Evolutionary conservation across 2,797 vertebrate species (phyloP).

Genomic region (Danio aesculapii): DNA sequence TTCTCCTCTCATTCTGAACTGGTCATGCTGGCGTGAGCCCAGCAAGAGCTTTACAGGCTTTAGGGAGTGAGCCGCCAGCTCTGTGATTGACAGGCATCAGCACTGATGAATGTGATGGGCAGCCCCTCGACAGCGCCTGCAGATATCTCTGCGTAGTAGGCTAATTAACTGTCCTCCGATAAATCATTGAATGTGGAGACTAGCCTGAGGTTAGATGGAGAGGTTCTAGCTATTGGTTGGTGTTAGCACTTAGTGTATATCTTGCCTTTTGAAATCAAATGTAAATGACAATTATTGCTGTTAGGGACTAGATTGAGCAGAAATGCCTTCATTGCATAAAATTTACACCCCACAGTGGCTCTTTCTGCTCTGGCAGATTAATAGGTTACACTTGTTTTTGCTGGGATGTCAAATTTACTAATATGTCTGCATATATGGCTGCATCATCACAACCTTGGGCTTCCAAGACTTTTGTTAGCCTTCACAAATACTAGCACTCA

Average conservation of each 20-base stretch:
- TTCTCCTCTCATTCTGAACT: slow-evolving; percentile 29
- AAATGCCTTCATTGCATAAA: neutral
- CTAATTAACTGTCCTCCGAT: slow-evolving; percentile 74
- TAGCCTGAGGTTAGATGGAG: slow-evolving; percentile 17
- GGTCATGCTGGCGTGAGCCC: slow-evolving; percentile 17
- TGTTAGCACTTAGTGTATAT: slow-evolving; percentile 8
- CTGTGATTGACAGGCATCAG: slow-evolving; percentile 77
- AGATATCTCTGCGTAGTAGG: slow-evolving; percentile 58
- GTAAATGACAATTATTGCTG: slow-evolving; percentile 30
- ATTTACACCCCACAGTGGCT: neutral
- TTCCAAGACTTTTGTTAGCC: slow-evolving; percentile 50
- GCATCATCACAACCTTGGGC: slow-evolving; percentile 50
- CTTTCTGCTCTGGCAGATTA: slow-evolving; percentile 18
- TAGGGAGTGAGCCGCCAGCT: slow-evolving; percentile 49
- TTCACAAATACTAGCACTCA: slow-evolving; percentile 63
- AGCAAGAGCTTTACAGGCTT: slow-evolving; percentile 36
- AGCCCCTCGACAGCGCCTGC: slow-evolving; percentile 57
- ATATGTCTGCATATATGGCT: slow-evolving; percentile 26
- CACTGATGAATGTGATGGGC: slow-evolving; percentile 70
- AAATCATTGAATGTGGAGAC: slow-evolving; percentile 61
- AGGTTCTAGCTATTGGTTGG: slow-evolving; percentile 9
- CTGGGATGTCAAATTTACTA: neutral
- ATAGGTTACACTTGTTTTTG: slow-evolving; percentile 9
- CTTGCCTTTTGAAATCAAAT: slow-evolving; percentile 19
- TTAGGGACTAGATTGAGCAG: slow-evolving; percentile 2